These are phyloP conservation scores for Pycnonotus jocosus DNA, from an alignment of 2,113 vertebrate species.

Conservation along the genomic window DNA sequence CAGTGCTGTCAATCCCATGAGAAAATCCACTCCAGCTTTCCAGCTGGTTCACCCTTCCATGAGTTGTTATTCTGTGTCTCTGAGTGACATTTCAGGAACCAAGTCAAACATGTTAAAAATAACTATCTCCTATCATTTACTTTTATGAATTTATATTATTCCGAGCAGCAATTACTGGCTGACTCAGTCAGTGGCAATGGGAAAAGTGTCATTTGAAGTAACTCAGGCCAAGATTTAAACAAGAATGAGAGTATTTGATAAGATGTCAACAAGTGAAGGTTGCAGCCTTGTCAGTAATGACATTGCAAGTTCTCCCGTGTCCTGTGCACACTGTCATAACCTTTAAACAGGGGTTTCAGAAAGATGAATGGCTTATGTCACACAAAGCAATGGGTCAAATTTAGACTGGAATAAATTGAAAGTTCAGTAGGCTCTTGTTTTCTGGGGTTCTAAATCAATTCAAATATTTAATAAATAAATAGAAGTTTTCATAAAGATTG, in stretches of 20 bases:
- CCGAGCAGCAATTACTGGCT: conserved; percentile 20
- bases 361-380: background rate
- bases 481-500: background rate
- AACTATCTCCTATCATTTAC: conserved; percentile 6
- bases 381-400: background rate
- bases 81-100: conserved; percentile 6
- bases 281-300: conserved; percentile 15
- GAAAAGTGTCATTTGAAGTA: conserved; percentile 29
- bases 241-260: conserved; percentile 3
- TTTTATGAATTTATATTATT: conserved; percentile 49
- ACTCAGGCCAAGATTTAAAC: conserved; percentile 1
- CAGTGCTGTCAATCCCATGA: background rate
- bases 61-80: background rate
- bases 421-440: background rate
- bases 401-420: background rate
- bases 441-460: background rate
- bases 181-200: background rate
- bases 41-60: background rate
- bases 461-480: background rate
- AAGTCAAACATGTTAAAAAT: conserved; percentile 36
- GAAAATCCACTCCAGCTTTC: background rate
- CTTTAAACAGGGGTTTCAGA: background rate
- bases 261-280: conserved; percentile 20
- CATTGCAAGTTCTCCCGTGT: background rate
- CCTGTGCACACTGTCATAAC: conserved; percentile 5